Evolutionary conservation across 2,797 vertebrate species (phyloP).

Genomic region (Sebastes cheni): DNA sequence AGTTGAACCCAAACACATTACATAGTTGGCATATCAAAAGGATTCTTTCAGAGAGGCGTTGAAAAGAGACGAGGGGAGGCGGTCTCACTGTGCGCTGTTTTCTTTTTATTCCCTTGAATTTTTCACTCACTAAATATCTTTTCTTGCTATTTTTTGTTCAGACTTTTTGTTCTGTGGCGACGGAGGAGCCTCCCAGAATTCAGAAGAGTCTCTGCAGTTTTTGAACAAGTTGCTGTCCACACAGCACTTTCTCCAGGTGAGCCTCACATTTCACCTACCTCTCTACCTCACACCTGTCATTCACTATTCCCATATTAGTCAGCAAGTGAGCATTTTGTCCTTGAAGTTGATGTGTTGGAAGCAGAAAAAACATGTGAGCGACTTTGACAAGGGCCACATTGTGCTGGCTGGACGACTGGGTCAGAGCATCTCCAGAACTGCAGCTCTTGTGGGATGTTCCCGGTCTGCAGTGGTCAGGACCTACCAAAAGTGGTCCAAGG

Average conservation of each 20-base stretch:
- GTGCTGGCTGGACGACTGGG: no score
- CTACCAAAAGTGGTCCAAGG: no score
- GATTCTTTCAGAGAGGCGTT: neutral
- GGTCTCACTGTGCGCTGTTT: neutral
- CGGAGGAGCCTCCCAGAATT: slow-evolving; percentile 69
- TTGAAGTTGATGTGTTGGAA: no score
- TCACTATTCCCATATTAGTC: neutral
- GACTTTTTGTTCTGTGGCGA: slow-evolving; percentile 87
- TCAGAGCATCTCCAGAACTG: no score
- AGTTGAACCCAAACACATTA: slow-evolving; percentile 36
- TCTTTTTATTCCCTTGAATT: slow-evolving; percentile 2
- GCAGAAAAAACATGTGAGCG: no score
- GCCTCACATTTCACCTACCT: neutral
- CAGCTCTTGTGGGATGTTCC: no score
- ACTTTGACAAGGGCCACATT: no score
- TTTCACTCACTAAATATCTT: neutral
- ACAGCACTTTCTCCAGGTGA: slow-evolving; percentile 92
- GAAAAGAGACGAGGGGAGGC: slow-evolving; percentile 2
- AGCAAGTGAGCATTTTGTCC: no score
- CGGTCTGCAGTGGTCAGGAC: no score
- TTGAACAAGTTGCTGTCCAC: slow-evolving; percentile 83
- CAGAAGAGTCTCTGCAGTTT: slow-evolving; percentile 84
- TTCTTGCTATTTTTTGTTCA: slow-evolving; percentile 55
- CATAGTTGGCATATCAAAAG: slow-evolving; percentile 49
- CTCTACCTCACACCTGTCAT: neutral